Evolutionary conservation across 2,797 vertebrate genomes (phyloP).

Genomic region (Tamandua tetradactyla): DNA sequence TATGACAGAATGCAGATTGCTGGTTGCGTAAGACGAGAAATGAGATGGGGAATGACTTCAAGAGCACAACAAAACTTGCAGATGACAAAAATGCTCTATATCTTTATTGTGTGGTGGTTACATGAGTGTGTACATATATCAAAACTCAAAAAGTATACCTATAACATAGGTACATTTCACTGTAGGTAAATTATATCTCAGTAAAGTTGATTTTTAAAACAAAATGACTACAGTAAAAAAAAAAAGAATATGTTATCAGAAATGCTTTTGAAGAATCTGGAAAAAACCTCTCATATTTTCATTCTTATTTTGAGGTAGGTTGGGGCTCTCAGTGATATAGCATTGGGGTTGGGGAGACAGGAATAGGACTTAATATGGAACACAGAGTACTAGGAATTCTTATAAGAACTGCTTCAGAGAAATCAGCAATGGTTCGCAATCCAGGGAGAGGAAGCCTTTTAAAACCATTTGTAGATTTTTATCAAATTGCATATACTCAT

Average conservation of each 20-base stretch:
- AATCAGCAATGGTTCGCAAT: neutral
- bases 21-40: neutral
- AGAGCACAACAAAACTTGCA: neutral
- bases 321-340: neutral
- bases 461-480: neutral
- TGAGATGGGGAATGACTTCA: neutral
- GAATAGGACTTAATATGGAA: neutral
- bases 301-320: neutral
- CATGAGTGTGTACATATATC: neutral
- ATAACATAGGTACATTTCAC: neutral
- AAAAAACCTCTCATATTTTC: neutral
- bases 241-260: neutral
- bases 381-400: neutral
- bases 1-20: neutral
- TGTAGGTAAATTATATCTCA: too few relatives aligned
- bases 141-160: neutral
- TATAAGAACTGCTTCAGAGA: neutral
- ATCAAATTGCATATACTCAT: neutral
- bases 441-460: neutral
- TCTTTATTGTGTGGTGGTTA: neutral
- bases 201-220: conserved; percentile 18
- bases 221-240: neutral
- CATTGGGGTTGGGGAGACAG: neutral
- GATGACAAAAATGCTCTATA: neutral
- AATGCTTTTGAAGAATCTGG: neutral